Base-by-base conservation (phyloP, 2,113 vertebrate genomes). In the Caretta caretta region DNA sequence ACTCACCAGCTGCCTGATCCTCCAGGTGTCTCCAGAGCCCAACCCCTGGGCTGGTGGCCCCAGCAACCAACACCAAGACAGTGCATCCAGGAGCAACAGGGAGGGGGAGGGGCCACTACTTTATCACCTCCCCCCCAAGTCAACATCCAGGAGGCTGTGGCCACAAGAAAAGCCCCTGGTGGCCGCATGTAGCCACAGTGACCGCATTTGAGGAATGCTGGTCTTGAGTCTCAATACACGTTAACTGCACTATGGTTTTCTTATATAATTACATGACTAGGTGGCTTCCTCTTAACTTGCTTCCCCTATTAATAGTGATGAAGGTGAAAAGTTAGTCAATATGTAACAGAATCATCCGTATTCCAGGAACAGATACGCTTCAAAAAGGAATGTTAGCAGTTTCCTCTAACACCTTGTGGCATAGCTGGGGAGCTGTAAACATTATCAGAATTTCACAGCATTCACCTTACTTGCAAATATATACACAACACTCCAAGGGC, bases 321-420 rank as follows among this genome's bases (percentile, higher is more conserved):
- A 80, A 49, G 4, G 9, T 31, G 11, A 31, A 50, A 35, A 6
- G 5, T 78, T 24, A 25, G 29, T 24, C 17, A 50, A 42, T 7
- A 6, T 6, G 31, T 19, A 65, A 80, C 9, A 17, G 57, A 20
- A 57, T 83, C 59, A 42, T 5, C 24, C 50, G 22, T 1, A 83
- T n/a, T 57, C 29, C 48, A 57, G 29, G 48, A 54, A 69, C 10
- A 46, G 4, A 42, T 38, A 24, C 42, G 1, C 42, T 72, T 50
- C 22, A n/a, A 50, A 49, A 79, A 27, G 19, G 48, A 57, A 24
- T 56, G 54, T 1, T 1, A 54, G n/a, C 19, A 1, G 48, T 3
- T 91, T 57, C 54, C 62, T 22, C 29, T 27, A 6, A 69, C 2
- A 0, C 6, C 25, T 53, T 75, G 0, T 0, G 2, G 65, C 48